phyloP scores from a whole-genome alignment of 2,113 vertebrate genomes.

The Podarcis cretensis region DNA sequence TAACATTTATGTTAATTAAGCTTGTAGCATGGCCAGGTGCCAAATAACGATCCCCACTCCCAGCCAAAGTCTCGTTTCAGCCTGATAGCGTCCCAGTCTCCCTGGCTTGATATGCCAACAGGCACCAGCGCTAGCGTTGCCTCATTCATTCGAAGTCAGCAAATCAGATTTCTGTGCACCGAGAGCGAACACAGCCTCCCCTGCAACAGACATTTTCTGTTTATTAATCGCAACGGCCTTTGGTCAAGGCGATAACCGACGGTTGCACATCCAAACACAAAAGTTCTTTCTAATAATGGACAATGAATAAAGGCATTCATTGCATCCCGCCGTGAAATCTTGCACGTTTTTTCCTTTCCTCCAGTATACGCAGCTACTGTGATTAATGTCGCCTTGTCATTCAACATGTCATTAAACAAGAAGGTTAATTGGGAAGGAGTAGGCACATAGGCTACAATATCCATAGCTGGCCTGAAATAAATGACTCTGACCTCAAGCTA shows the following conservation, averaged over 20 bases:
- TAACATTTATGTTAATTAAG: conserved; percentile 35
- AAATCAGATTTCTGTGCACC: not conserved
- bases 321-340: not conserved
- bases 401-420: no score
- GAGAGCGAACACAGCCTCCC: no score
- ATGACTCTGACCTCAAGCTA: not conserved
- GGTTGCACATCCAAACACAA: not conserved
- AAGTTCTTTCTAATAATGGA: no score
- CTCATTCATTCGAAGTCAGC: not conserved
- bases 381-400: no score
- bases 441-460: not conserved
- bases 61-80: not conserved
- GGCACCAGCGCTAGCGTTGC: not conserved
- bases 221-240: not conserved
- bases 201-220: not conserved
- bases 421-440: not conserved
- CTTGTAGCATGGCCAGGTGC: not conserved
- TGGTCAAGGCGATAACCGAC: not conserved
- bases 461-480: not conserved
- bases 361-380: no score
- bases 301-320: not conserved
- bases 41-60: conserved; percentile 16
- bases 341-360: not conserved
- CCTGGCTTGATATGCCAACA: not conserved
- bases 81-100: not conserved